These are phyloP conservation scores for Enteromius trimaculatus DNA, from an alignment of 2,797 vertebrate genomes.

Conservation along the genomic window DNA sequence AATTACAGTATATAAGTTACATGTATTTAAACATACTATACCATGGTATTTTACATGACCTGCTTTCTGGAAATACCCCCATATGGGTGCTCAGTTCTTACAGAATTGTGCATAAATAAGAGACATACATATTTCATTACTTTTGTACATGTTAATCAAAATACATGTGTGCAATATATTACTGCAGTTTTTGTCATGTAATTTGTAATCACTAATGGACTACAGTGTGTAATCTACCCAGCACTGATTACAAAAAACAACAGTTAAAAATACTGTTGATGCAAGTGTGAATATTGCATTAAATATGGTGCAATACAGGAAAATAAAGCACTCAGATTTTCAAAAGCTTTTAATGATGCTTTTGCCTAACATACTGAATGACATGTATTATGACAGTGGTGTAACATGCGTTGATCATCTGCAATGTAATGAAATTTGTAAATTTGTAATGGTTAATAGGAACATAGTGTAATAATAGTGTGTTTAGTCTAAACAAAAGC, in stretches of 20 bases:
- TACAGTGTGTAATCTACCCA: neutral
- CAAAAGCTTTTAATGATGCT: slow-evolving; percentile 31
- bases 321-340: neutral
- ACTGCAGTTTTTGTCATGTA: neutral
- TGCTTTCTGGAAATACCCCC: too few species aligned
- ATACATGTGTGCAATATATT: neutral
- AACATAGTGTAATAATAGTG: too few species aligned
- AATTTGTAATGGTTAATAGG: slow-evolving; percentile 67
- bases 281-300: neutral
- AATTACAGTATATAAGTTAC: too few species aligned
- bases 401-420: slow-evolving; percentile 70
- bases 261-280: neutral
- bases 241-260: neutral
- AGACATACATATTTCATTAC: too few species aligned
- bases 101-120: too few species aligned
- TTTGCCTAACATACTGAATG: neutral
- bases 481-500: slow-evolving; percentile 72
- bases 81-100: too few species aligned
- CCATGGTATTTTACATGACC: too few species aligned
- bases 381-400: neutral
- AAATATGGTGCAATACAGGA: neutral
- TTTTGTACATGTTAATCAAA: neutral
- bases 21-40: too few species aligned
- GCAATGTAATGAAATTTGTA: too few species aligned
- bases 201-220: neutral